phyloP scores from a whole-genome alignment of 2,888 invertebrate genomes.

The Gortyna flavago region DNA sequence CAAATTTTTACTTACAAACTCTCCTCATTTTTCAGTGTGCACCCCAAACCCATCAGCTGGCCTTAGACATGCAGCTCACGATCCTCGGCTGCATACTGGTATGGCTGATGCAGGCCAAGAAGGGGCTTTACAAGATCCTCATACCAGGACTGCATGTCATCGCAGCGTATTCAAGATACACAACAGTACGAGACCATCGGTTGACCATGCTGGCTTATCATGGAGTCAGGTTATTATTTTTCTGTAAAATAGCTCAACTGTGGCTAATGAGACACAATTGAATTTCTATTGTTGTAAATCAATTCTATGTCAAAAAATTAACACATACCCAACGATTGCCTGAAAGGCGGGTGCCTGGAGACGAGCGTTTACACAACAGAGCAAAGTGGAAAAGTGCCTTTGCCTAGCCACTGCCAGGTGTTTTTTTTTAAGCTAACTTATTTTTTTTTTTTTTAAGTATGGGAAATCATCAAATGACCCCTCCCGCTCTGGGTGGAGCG shows the following conservation, averaged over 20 bases:
- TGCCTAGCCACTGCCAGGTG: too few relatives aligned
- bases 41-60: conserved; percentile 93
- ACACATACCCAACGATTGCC: not conserved
- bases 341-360: too few relatives aligned
- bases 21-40: conserved; percentile 90
- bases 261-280: too few relatives aligned
- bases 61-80: conserved; percentile 93
- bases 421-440: too few relatives aligned
- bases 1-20: not conserved
- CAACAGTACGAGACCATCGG: conserved; percentile 90
- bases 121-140: conserved; percentile 88
- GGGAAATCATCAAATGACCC: too few relatives aligned
- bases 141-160: conserved; percentile 89
- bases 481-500: too few relatives aligned
- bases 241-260: not conserved
- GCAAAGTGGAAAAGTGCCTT: too few relatives aligned
- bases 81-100: conserved; percentile 91
- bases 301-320: not conserved
- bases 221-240: conserved; percentile 90
- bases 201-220: conserved; percentile 92
- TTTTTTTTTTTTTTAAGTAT: too few relatives aligned
- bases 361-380: too few relatives aligned
- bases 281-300: too few relatives aligned
- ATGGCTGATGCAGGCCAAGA: conserved; percentile 90
- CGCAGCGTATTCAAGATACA: conserved; percentile 91